Conservation (phyloP, 2,888 invertebrate genomes). For the Tetrapedia diversipes region DNA sequence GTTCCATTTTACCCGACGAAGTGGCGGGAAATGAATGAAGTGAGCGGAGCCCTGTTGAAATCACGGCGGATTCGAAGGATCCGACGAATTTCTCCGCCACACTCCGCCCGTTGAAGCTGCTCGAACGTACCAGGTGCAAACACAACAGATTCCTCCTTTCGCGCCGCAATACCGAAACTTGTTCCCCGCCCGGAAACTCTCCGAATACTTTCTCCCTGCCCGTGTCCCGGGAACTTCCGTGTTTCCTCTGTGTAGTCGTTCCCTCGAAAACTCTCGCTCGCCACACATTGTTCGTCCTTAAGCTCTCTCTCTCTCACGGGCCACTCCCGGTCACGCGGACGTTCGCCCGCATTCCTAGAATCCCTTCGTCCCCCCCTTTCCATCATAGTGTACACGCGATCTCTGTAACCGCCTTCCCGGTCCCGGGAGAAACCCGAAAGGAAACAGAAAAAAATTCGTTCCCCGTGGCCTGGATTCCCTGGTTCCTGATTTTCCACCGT, state of each 20-base stretch:
- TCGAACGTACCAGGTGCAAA: not conserved
- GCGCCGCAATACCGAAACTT: conserved; percentile 6
- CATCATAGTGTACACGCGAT: not conserved
- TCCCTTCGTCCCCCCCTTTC: not conserved
- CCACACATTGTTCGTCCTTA: conserved; percentile 26
- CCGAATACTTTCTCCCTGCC: conserved; percentile 14
- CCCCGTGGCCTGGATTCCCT: no score
- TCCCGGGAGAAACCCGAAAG: no score
- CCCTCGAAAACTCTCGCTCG: conserved; percentile 13
- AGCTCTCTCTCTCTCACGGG: not conserved
- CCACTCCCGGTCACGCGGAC: not conserved
- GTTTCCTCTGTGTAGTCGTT: not conserved
- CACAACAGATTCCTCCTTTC: conserved; percentile 18
- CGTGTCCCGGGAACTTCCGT: not conserved
- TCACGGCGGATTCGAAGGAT: conserved; percentile 2
- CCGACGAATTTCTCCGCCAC: not conserved
- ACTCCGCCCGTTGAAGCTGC: not conserved
- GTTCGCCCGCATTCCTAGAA: conserved; percentile 11
- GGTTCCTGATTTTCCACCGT: no score
- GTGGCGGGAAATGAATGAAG: no score
- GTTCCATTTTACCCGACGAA: no score
- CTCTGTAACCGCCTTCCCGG: no score
- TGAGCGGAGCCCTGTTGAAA: not conserved
- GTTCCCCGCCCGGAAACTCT: not conserved
- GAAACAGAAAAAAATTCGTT: not conserved